Conservation (phyloP, 2,888 invertebrate genomes). For the Rutpela maculata region DNA sequence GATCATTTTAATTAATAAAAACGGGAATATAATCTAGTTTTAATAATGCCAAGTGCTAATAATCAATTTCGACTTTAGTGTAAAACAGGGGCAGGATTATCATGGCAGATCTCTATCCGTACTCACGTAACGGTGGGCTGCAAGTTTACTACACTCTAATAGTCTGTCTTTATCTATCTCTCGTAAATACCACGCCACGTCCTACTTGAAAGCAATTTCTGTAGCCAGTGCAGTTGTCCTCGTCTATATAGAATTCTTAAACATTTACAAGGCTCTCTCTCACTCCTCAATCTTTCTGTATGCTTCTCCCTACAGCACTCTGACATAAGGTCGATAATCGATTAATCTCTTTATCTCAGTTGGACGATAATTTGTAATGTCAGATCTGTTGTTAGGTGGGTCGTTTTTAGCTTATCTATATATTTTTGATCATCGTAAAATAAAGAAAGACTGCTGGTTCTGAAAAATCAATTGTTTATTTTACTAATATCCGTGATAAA, state of each 20-base stretch:
- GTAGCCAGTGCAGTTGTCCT: constrained; percentile 45
- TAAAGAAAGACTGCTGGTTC: constrained; percentile 20
- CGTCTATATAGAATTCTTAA: constrained; percentile 35
- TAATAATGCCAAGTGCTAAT: constrained; percentile 49
- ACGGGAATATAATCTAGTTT: constrained; percentile 36
- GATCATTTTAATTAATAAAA: constrained; percentile 23
- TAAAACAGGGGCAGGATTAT: constrained; percentile 57
- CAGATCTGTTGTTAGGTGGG: constrained; percentile 68
- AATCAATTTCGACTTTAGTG: constrained; percentile 57
- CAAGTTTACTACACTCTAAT: constrained; percentile 50
- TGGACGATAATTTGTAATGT: constrained; percentile 69
- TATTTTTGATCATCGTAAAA: constrained; percentile 54
- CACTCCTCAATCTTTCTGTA: constrained; percentile 44
- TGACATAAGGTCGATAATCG: constrained; percentile 62
- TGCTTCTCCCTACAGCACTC: constrained; percentile 44
- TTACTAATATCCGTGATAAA: constrained; percentile 18
- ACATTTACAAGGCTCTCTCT: constrained; percentile 33
- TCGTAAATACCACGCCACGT: constrained; percentile 35
- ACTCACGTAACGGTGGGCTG: constrained; percentile 56
- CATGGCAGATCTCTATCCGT: constrained; percentile 52
- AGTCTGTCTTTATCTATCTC: constrained; percentile 46
- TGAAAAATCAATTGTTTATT: constrained; percentile 28
- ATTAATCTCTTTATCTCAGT: constrained; percentile 62
- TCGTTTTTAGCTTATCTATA: constrained; percentile 66
- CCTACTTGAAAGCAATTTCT: constrained; percentile 52